Evolutionary conservation across 2,113 vertebrate genomes (phyloP).

Genomic region (Tiliqua scincoides): DNA sequence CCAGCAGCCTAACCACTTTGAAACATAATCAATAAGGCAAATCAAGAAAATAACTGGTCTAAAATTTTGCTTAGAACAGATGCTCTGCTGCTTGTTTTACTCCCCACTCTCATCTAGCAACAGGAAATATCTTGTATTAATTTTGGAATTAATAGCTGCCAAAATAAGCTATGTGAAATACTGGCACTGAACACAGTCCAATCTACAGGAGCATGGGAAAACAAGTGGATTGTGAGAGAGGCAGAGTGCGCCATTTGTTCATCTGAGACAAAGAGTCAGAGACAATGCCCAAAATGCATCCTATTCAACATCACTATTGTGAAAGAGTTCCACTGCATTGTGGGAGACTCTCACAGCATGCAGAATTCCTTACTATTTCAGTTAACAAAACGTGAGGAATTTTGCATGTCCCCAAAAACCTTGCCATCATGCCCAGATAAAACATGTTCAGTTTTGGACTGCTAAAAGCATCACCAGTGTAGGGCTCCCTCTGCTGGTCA

Average conservation of each 20-base stretch:
- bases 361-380: background rate
- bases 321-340: background rate
- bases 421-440: slow-evolving; percentile 46
- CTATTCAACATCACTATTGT: background rate
- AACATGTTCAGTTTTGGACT: slow-evolving; percentile 54
- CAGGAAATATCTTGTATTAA: background rate
- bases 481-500: slow-evolving; percentile 70
- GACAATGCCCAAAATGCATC: background rate
- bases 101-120: background rate
- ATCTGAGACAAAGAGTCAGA: background rate
- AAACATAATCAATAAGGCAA: background rate
- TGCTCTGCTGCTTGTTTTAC: background rate
- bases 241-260: background rate
- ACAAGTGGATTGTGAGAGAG: background rate
- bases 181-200: background rate
- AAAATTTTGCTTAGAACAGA: background rate
- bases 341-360: background rate
- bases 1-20: no score
- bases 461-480: slow-evolving; percentile 25
- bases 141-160: background rate
- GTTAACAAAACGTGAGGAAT: background rate
- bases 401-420: slow-evolving; percentile 64
- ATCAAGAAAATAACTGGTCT: no score
- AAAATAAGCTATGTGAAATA: background rate
- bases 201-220: background rate